Percentiles rank a stretch among this genome's conserved stretches.
phyloP scores from a whole-genome alignment of 2,888 invertebrate species.

The Lasioglossum oenotherae region DNA sequence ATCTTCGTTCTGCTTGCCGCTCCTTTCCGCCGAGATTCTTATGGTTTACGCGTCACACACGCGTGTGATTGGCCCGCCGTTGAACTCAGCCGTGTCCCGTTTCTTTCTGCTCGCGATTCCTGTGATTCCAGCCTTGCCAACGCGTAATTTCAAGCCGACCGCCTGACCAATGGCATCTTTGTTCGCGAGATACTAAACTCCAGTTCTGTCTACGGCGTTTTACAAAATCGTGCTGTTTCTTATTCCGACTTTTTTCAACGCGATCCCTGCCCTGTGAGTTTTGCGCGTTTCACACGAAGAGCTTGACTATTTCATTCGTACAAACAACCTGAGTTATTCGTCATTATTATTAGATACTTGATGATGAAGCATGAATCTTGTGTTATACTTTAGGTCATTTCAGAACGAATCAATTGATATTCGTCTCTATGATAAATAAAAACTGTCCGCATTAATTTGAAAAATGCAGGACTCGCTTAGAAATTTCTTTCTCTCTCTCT shows the following conservation, averaged over 20 bases:
- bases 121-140: constrained; percentile 47
- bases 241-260: not conserved
- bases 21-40: constrained; percentile 49
- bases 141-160: constrained; percentile 50
- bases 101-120: constrained; percentile 37
- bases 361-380: no score
- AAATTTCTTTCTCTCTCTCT: no score
- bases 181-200: not conserved
- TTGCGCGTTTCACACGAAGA: no score
- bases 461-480: no score
- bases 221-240: not conserved
- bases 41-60: constrained; percentile 31
- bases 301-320: no score
- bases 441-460: no score
- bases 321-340: no score
- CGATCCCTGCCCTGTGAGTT: no score
- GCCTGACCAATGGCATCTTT: not conserved
- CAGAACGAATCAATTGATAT: no score
- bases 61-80: constrained; percentile 44
- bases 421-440: no score
- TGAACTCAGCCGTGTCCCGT: constrained; percentile 44
- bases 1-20: constrained; percentile 48
- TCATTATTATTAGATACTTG: no score
- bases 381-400: no score
- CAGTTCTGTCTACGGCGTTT: not conserved